Evolutionary conservation across 2,113 vertebrate species (phyloP).

Genomic region (Rhynchomys soricoides): DNA sequence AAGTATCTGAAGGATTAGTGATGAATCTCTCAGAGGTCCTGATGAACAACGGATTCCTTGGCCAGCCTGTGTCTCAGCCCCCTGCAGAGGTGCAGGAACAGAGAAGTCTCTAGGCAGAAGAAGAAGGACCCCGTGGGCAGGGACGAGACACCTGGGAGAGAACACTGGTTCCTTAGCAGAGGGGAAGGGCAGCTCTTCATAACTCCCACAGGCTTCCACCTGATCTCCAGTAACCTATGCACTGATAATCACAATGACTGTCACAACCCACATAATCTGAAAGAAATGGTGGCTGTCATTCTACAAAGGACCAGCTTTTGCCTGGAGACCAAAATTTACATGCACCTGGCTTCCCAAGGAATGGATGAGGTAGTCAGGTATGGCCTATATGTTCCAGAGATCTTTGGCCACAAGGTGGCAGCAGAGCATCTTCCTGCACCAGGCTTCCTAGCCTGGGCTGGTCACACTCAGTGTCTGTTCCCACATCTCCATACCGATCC

Average conservation of each 20-base stretch:
- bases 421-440: conserved; percentile 17
- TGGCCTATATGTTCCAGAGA: rapidly evolving
- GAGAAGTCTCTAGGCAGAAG: rapidly evolving
- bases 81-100: neutral
- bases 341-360: neutral
- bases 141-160: neutral
- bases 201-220: neutral
- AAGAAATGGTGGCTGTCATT: neutral
- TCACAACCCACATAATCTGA: too few relatives aligned
- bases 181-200: neutral
- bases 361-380: neutral
- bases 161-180: neutral
- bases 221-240: neutral
- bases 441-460: too few relatives aligned
- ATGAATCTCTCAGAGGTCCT: neutral
- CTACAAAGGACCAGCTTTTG: neutral
- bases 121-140: neutral
- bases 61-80: neutral
- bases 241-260: neutral
- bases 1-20: neutral
- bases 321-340: neutral
- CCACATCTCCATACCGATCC: neutral
- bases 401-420: conserved; percentile 74
- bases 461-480: too few relatives aligned
- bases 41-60: rapidly evolving